These are phyloP conservation scores for Petromus typicus DNA, from an alignment of 2,113 vertebrate genomes.

Conservation along the genomic window DNA sequence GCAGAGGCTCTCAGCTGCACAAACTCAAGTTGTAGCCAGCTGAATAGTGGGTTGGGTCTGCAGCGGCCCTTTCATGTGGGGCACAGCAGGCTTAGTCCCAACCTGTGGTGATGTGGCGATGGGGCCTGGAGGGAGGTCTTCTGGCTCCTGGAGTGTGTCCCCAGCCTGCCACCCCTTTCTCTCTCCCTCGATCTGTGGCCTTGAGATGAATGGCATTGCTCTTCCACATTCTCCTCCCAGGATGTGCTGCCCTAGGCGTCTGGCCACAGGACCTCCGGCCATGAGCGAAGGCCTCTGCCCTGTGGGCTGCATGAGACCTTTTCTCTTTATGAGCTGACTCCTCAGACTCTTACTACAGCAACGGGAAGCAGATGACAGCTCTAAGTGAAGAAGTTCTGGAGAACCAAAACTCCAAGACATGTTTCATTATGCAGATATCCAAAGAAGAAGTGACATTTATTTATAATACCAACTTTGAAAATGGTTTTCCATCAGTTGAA, in stretches of 20 bases:
- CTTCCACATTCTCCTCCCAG: background rate
- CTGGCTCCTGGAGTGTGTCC: no score
- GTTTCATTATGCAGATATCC: background rate
- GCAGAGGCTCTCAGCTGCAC: constrained; percentile 39
- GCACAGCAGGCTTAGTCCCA: background rate
- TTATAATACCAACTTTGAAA: constrained; percentile 1
- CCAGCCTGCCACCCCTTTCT: accelerated
- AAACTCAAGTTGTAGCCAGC: constrained; percentile 11
- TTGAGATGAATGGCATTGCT: background rate
- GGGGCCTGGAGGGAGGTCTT: background rate
- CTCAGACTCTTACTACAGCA: background rate
- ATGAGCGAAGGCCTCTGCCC: background rate
- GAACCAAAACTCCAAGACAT: background rate
- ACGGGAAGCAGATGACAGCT: background rate
- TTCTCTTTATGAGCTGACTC: background rate
- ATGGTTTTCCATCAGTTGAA: background rate
- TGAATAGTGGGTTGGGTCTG: background rate
- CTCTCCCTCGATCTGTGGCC: background rate
- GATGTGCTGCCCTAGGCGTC: background rate
- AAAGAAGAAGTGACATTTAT: background rate
- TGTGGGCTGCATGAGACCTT: background rate
- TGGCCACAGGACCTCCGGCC: no score
- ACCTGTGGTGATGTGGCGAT: background rate
- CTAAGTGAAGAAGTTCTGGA: constrained; percentile 63
- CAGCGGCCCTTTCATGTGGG: background rate